phyloP scores from a whole-genome alignment of 1,140 invertebrate species.

The Oryctes rhinoceros region DNA sequence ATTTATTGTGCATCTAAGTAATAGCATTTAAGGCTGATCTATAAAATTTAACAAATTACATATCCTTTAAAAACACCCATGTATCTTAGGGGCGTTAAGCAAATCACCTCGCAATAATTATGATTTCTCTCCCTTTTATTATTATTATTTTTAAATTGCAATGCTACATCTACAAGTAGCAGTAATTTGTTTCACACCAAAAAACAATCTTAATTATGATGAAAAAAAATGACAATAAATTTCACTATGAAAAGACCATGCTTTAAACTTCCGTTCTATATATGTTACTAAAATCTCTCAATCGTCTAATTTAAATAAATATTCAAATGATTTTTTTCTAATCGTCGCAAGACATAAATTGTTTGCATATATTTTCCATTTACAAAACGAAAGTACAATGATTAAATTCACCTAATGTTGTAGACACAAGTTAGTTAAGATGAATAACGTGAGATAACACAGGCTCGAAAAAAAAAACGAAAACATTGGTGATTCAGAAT shows the following conservation, averaged over 20 bases:
- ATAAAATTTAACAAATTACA: no score
- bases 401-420: background rate
- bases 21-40: no score
- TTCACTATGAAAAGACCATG: background rate
- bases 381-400: slow-evolving; percentile 6
- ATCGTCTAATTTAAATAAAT: slow-evolving; percentile 1
- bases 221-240: background rate
- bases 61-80: no score
- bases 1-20: no score
- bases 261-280: background rate
- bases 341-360: background rate
- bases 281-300: background rate
- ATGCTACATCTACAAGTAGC: no score
- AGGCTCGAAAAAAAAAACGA: background rate
- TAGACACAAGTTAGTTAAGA: background rate
- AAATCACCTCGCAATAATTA: no score
- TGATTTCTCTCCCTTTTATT: no score
- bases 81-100: no score
- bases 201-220: background rate
- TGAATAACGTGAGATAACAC: slow-evolving; percentile 7
- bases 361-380: slow-evolving; percentile 20
- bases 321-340: slow-evolving; percentile 2
- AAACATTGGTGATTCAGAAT: slow-evolving; percentile 17
- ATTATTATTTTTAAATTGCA: no score
- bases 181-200: no score